Base-by-base conservation (phyloP, 2,797 vertebrate species). In the Leucoraja ocellata region DNA sequence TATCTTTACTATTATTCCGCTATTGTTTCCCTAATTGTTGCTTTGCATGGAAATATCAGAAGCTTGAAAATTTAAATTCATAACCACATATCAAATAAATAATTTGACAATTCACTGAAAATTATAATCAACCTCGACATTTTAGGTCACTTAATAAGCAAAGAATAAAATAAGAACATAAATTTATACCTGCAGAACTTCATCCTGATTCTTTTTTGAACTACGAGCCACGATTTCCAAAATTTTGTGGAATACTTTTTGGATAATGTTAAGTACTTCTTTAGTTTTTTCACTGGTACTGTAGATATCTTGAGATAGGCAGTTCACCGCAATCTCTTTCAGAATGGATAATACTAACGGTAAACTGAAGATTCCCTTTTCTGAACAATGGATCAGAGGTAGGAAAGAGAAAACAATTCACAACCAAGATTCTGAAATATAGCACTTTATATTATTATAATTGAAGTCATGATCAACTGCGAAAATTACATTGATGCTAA, bases 231-330 rank as follows among this genome's bases (percentile, higher is more conserved):
- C 94, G 65, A 97, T 96, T 95, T 98, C 98, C 93, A 99, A 94
- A 93, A 97, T 95, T 94, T 98, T 98, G 95, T 99, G 98, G 95
- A 99, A 99, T 71, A 98, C 94, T 0, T 97, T 97, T 93, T 97
- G 97, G 93, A 99, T 95, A 93, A 96, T 94, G 0, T 95, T 94
- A 93, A 98, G 95, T 78, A 97, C 93, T 23, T 95, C 91, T 73
- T 94, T 32, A 58, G 95, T 36, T 0, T 96, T 93, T 86, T 97
- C 95, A 21, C 93, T 94, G 80, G 93, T 84, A 61, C 28, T 36
- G 39, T 95, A 94, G 74, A 93, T 91, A 93, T 95, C 96, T 77
- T 95, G 95, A 54, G 95, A 95, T 73, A 95, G 93, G 93, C 95
- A 96, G 94, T 94, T 94, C 93, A 96, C 96, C 10, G 95, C 95